A percentile compares a stretch with the other conserved stretches of the same genome.
Evolutionary conservation across 2,113 vertebrate genomes (phyloP).

Genomic region (Danio rerio): DNA sequence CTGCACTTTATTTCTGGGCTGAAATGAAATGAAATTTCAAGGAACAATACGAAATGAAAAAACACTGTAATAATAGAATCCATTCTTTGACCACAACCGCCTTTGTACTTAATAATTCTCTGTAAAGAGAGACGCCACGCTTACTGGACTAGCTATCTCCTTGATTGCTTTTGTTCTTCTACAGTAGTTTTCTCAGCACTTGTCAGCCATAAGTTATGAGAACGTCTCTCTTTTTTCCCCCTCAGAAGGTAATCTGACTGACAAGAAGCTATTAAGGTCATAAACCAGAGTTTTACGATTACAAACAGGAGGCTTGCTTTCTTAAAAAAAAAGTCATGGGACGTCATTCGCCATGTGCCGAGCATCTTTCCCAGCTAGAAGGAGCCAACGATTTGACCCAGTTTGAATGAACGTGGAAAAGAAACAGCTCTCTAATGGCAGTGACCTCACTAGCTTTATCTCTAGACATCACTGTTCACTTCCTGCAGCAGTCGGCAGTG

Average conservation of each 20-base stretch:
- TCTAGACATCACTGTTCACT: conserved; percentile 35
- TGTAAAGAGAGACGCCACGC: conserved; percentile 41
- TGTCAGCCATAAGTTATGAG: conserved; percentile 29
- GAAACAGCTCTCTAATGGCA: conserved; percentile 62
- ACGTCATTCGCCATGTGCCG: conserved; percentile 19
- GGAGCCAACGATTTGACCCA: conserved; percentile 12
- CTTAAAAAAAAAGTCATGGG: conserved; percentile 50
- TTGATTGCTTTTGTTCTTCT: conserved; percentile 67
- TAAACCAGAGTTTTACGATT: background rate
- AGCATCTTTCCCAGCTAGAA: conserved; percentile 23
- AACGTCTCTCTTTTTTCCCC: conserved; percentile 38
- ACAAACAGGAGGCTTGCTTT: conserved; percentile 18
- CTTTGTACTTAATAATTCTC: conserved; percentile 63
- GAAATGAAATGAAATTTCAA: conserved; percentile 67
- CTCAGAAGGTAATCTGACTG: conserved; percentile 9
- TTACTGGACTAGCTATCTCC: conserved; percentile 57
- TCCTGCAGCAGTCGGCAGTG: conserved; percentile 14
- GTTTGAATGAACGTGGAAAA: conserved; percentile 34
- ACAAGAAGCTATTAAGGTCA: conserved; percentile 38
- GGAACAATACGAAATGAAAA: conserved; percentile 58
- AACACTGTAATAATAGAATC: conserved; percentile 57
- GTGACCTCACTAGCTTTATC: conserved; percentile 50
- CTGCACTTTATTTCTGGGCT: conserved; percentile 32
- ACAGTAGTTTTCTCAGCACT: background rate
- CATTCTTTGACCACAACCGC: conserved; percentile 56